A percentile compares a stretch with the other conserved stretches of the same genome.
Conservation (phyloP, 2,113 vertebrate species). For the Tetrao urogallus region DNA sequence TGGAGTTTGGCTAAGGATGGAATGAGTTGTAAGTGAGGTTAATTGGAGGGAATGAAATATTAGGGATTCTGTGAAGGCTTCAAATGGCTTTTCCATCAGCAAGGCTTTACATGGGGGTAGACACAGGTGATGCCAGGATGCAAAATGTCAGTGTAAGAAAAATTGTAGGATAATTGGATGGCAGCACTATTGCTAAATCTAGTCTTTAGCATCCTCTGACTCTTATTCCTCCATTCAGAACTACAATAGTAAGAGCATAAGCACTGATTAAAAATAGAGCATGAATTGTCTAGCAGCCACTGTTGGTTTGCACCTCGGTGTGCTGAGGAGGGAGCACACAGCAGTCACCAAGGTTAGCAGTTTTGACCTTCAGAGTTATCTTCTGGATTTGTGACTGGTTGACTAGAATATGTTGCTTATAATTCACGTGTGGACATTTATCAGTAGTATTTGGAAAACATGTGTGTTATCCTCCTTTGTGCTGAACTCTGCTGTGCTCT, state of each 20-base stretch:
- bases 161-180: background rate
- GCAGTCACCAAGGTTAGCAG: background rate
- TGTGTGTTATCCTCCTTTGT: background rate
- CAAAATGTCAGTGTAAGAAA: background rate
- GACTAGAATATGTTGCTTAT: background rate
- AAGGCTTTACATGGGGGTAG: background rate
- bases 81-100: background rate
- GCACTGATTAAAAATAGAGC: background rate
- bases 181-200: background rate
- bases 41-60: background rate
- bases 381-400: constrained; percentile 17
- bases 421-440: constrained; percentile 19
- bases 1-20: background rate
- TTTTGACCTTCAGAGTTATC: constrained; percentile 32
- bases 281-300: background rate
- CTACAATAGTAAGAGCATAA: background rate
- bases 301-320: rapidly evolving
- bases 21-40: background rate
- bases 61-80: background rate
- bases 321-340: background rate
- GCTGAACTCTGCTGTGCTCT: background rate
- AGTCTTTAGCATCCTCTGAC: background rate
- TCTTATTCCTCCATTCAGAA: background rate
- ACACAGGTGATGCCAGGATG: background rate
- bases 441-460: constrained; percentile 4